These are phyloP conservation scores for Epirrita christyi DNA, from an alignment of 2,888 invertebrate species.

Conservation along the genomic window DNA sequence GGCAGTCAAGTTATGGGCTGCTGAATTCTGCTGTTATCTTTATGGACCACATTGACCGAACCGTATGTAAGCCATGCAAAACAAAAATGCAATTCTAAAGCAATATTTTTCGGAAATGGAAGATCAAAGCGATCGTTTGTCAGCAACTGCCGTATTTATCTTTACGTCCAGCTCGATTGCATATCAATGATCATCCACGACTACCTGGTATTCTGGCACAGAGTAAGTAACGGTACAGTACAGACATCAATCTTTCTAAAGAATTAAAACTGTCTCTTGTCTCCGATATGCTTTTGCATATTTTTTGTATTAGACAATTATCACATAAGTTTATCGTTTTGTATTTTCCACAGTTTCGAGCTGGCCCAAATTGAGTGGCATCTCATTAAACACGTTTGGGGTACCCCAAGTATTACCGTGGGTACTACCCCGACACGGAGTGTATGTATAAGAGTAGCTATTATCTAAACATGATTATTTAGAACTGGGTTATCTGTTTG, in stretches of 20 bases:
- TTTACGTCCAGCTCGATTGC: constrained; percentile 29
- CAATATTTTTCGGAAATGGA: constrained; percentile 23
- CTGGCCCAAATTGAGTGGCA: too few species aligned
- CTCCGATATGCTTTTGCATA: too few species aligned
- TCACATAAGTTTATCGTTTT: too few species aligned
- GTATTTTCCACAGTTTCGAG: too few species aligned
- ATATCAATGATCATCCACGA: constrained; percentile 32
- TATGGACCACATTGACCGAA: constrained; percentile 13
- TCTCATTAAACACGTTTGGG: too few species aligned
- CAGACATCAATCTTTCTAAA: background rate
- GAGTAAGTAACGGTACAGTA: constrained; percentile 5
- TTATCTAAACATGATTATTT: background rate
- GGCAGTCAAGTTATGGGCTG: background rate
- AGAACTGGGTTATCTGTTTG: background rate
- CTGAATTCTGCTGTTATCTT: constrained; percentile 20
- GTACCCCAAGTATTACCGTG: too few species aligned
- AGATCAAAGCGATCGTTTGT: constrained; percentile 30
- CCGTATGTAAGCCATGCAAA: constrained; percentile 7
- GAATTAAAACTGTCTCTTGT: too few species aligned
- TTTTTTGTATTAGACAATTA: too few species aligned
- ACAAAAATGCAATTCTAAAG: constrained; percentile 18
- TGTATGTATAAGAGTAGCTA: too few species aligned
- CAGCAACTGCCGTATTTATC: constrained; percentile 33
- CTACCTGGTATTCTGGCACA: constrained; percentile 18
- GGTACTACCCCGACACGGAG: too few species aligned